phyloP scores from a whole-genome alignment of 2,888 invertebrate genomes.

The Seira musarum region DNA sequence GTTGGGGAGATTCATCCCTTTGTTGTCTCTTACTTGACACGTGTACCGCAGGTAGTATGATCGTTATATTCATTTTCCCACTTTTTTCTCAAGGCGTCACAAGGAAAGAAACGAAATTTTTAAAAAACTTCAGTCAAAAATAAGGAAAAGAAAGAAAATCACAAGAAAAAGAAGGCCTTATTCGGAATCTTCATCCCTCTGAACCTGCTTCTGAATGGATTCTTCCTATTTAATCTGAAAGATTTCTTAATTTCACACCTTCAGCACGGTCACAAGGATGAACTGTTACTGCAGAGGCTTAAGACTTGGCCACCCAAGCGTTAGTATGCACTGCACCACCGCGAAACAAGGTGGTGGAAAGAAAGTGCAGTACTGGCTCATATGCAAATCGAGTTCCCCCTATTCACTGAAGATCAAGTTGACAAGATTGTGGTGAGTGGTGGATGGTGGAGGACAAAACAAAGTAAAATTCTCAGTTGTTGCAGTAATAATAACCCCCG shows the following conservation, averaged over 20 bases:
- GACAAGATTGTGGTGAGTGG: slow-evolving; percentile 47
- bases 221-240: too few relatives aligned
- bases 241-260: too few relatives aligned
- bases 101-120: too few relatives aligned
- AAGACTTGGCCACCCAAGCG: neutral
- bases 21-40: slow-evolving; percentile 51
- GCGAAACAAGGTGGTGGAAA: neutral
- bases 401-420: slow-evolving; percentile 49
- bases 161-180: neutral
- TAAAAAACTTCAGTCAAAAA: too few relatives aligned
- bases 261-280: slow-evolving; percentile 31
- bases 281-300: slow-evolving; percentile 23
- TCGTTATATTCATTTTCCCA: slow-evolving; percentile 69
- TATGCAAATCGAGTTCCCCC: slow-evolving; percentile 28
- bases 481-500: slow-evolving; percentile 3
- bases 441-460: slow-evolving; percentile 26
- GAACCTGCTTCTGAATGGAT: too few relatives aligned
- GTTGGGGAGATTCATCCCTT: slow-evolving; percentile 66
- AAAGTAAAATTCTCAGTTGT: slow-evolving; percentile 34
- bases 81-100: too few relatives aligned
- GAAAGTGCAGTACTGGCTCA: slow-evolving; percentile 7
- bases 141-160: neutral
- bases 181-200: too few relatives aligned
- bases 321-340: slow-evolving; percentile 11
- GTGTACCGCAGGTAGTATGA: slow-evolving; percentile 69